These are phyloP conservation scores for Frankliniella intonsa DNA, from an alignment of 2,888 invertebrate genomes.

Conservation along the genomic window DNA sequence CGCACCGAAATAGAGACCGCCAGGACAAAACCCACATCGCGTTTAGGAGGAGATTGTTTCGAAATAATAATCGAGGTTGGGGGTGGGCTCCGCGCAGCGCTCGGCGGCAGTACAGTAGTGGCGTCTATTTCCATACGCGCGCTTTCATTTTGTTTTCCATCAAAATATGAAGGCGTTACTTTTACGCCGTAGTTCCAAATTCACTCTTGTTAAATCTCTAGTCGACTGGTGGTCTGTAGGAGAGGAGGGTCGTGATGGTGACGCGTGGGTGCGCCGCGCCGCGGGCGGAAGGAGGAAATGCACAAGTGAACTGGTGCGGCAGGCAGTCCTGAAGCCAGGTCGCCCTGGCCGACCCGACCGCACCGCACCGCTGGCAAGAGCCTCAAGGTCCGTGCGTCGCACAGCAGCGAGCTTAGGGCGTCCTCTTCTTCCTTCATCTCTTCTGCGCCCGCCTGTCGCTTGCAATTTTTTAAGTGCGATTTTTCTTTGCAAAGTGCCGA, in stretches of 20 bases:
- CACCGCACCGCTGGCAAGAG: not conserved
- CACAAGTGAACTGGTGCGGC: not conserved
- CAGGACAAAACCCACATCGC: not conserved
- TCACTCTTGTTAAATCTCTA: too few species aligned
- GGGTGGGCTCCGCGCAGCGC: not conserved
- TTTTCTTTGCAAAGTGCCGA: too few species aligned
- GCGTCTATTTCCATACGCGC: not conserved
- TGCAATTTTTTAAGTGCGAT: too few species aligned
- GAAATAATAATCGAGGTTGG: not conserved
- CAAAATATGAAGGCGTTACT: too few species aligned
- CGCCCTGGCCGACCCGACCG: not conserved
- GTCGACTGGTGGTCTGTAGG: too few species aligned
- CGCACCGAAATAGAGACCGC: not conserved
- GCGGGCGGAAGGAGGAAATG: not conserved
- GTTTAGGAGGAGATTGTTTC: not conserved
- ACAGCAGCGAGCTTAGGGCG: not conserved
- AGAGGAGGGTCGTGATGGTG: too few species aligned
- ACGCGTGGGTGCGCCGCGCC: not conserved
- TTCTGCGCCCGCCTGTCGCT: too few species aligned
- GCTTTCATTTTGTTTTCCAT: too few species aligned
- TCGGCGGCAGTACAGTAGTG: not conserved
- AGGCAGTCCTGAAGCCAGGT: not conserved
- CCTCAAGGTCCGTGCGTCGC: constrained; percentile 3
- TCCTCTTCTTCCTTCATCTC: too few species aligned
- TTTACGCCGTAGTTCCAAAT: too few species aligned